Base-by-base conservation (phyloP, 1,140 invertebrate genomes). In the Phenacoccus solenopsis region DNA sequence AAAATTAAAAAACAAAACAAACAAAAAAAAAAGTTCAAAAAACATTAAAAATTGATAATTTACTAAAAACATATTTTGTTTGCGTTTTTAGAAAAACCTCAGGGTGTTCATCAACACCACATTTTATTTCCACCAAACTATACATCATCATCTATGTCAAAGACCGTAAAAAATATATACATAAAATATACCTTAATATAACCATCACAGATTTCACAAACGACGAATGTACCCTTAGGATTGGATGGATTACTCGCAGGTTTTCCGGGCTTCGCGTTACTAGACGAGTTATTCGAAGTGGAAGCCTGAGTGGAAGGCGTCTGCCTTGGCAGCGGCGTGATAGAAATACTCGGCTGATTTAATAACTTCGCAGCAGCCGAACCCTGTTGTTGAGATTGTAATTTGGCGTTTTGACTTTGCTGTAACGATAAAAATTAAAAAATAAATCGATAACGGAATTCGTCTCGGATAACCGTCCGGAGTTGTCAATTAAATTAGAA, bases 201-300 rank as follows among this genome's bases (percentile, higher is more conserved):
- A 49, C 92, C 91, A 79, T 96, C 93, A 79, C 93, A 96, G 73
- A 96, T 96, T 82, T 96, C 93, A 79, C 93, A 96, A 74, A 95
- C 93, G 72, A 96, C 92, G 79, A 94, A 94, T 20, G 88, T 87
- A 73, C 86, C 87, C 79, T 93, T 93, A 32, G 81, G 81, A 72
- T 79, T 78, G 49, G 72, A 69, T n/a, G 38, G 12, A 49, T 35
- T n/a, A 28, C 24, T 22, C 20, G 28, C 72, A 12, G 70, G 72
- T 16, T 76, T 78, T 49, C 79, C 77, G 77, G 81, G 77, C 72
- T 81, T 77, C 28, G 75, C 67, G 74, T 71, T 21, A 75, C 70
- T 22, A 77, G 81, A 64, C 73, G 28, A 69, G 75, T 75, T 35
- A 9, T 9, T 25, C 3, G 59, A 59, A 4, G 72, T 13, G 49